Percentiles rank a stretch among this genome's conserved stretches.
Evolutionary conservation across 2,888 invertebrate genomes (phyloP).

Genomic region (Synergus gifuensis): DNA sequence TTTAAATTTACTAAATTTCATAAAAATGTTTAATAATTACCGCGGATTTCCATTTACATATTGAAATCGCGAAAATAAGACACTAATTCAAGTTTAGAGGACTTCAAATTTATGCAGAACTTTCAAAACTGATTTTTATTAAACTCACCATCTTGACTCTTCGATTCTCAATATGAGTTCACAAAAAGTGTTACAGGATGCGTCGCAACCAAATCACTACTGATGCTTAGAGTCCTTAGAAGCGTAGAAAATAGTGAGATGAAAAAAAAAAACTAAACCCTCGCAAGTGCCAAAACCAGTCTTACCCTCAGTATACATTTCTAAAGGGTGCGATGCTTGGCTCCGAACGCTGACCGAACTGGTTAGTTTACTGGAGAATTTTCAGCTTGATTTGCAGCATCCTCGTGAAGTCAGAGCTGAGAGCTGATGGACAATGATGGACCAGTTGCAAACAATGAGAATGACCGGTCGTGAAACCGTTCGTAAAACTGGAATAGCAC

Average conservation of each 20-base stretch:
- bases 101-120: background rate
- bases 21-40: background rate
- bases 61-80: too few relatives aligned
- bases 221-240: slow-evolving; percentile 4
- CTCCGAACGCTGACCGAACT: slow-evolving; percentile 65
- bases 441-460: slow-evolving; percentile 70
- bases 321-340: slow-evolving; percentile 53
- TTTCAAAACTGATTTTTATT: background rate
- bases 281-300: slow-evolving; percentile 66
- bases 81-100: too few relatives aligned
- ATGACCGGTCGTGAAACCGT: slow-evolving; percentile 65
- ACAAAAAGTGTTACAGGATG: background rate
- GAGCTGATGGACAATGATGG: slow-evolving; percentile 66
- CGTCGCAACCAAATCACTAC: slow-evolving; percentile 21
- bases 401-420: slow-evolving; percentile 62
- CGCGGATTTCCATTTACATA: background rate
- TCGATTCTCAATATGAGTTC: background rate
- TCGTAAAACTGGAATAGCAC: slow-evolving; percentile 67
- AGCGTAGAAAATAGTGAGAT: slow-evolving; percentile 50
- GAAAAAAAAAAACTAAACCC: slow-evolving; percentile 52
- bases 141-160: background rate
- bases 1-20: background rate
- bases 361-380: slow-evolving; percentile 61
- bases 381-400: slow-evolving; percentile 68
- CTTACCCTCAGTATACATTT: slow-evolving; percentile 49